Percentiles rank a stretch among this genome's conserved stretches.
phyloP scores from a whole-genome alignment of 2,888 invertebrate species.

The Brenthis ino region DNA sequence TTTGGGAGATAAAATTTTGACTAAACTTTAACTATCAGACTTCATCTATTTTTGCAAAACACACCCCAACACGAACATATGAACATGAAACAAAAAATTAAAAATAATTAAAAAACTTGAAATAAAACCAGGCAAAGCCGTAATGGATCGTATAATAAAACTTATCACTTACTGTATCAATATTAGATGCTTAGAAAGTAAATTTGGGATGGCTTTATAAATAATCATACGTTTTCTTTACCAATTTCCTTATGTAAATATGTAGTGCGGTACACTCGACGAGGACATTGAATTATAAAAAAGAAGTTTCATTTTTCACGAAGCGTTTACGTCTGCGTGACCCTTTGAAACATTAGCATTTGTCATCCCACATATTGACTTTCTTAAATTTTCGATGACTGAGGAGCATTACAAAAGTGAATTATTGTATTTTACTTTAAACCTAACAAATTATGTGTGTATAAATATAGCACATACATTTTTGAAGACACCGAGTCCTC shows the following conservation, averaged over 20 bases:
- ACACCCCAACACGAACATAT: too few species aligned
- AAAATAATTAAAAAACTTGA: too few species aligned
- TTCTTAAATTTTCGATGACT: not conserved
- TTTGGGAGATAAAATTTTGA: not conserved
- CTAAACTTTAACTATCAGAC: too few species aligned
- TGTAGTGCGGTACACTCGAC: not conserved
- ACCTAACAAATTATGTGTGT: too few species aligned
- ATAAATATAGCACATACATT: too few species aligned
- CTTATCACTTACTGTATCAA: not conserved
- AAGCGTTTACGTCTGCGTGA: conserved; percentile 21
- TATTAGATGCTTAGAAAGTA: not conserved
- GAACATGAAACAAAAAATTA: too few species aligned
- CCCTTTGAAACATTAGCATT: conserved; percentile 29
- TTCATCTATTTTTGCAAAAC: too few species aligned
- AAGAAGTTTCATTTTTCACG: conserved; percentile 25
- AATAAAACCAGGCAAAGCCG: too few species aligned
- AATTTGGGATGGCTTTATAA: not conserved
- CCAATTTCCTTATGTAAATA: conserved; percentile 20
- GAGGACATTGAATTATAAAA: conserved; percentile 29
- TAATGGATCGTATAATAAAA: too few species aligned
- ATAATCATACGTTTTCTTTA: conserved; percentile 7
- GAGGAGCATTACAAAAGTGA: too few species aligned
- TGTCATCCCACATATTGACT: conserved; percentile 20
- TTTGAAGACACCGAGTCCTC: too few species aligned
- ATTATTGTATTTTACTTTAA: too few species aligned